phyloP scores from a whole-genome alignment of 1,140 invertebrate genomes.

The Drosophila mayri region DNA sequence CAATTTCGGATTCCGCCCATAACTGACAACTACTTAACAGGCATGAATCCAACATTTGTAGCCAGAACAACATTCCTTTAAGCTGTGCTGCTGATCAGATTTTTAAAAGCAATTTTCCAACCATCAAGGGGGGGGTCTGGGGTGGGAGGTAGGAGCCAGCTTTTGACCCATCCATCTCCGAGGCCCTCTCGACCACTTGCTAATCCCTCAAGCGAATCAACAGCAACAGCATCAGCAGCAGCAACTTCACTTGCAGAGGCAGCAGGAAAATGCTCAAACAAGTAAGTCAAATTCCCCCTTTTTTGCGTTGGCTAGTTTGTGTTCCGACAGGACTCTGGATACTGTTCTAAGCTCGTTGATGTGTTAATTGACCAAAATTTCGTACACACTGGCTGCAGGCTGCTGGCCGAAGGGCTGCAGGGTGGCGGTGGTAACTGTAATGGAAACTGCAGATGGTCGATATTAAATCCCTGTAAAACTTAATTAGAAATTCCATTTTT shows the following conservation, averaged over 20 bases:
- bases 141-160: not conserved
- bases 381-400: constrained; percentile 66
- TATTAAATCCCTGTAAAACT: constrained; percentile 84
- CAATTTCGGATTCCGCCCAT: constrained; percentile 17
- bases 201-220: constrained; percentile 74
- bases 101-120: constrained; percentile 60
- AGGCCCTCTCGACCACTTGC: constrained; percentile 34
- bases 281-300: constrained; percentile 66
- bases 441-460: constrained; percentile 71
- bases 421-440: constrained; percentile 28
- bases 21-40: constrained; percentile 33
- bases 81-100: constrained; percentile 37
- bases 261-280: constrained; percentile 56
- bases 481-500: constrained; percentile 85
- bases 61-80: constrained; percentile 22
- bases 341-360: constrained; percentile 72
- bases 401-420: constrained; percentile 29
- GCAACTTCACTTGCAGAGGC: constrained; percentile 16
- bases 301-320: constrained; percentile 39
- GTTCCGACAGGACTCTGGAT: constrained; percentile 9
- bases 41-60: constrained; percentile 25
- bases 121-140: constrained; percentile 21
- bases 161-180: constrained; percentile 17
- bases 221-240: constrained; percentile 43
- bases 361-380: constrained; percentile 84